phyloP scores from a whole-genome alignment of 2,113 vertebrate species.

The Mugil cephalus region DNA sequence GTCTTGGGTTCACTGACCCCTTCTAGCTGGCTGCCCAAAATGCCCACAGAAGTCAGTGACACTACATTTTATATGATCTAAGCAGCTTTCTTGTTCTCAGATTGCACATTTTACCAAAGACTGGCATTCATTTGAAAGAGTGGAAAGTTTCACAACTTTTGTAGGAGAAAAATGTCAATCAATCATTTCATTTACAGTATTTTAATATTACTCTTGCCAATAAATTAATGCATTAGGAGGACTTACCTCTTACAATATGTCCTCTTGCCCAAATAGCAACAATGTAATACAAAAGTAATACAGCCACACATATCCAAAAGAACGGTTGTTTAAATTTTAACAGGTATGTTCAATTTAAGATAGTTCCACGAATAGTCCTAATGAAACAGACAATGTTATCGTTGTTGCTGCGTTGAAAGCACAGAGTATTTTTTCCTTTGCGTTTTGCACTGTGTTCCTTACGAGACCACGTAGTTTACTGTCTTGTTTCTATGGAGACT shows the following conservation, averaged over 20 bases:
- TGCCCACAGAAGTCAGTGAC: conserved; percentile 60
- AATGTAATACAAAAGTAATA: too few species aligned
- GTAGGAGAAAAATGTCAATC: neutral
- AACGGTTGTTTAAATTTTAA: neutral
- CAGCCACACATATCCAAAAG: too few species aligned
- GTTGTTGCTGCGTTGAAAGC: neutral
- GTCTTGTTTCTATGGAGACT: conserved; percentile 73
- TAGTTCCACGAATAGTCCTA: neutral
- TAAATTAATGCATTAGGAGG: too few species aligned
- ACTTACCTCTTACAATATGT: too few species aligned
- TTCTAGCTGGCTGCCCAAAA: conserved; percentile 9
- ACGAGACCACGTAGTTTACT: neutral
- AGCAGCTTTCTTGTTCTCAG: neutral
- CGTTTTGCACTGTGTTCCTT: conserved; percentile 58
- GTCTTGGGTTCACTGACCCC: conserved; percentile 51
- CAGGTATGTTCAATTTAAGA: neutral
- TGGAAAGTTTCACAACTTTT: neutral
- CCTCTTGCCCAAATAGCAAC: too few species aligned
- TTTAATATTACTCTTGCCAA: neutral
- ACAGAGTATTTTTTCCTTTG: neutral
- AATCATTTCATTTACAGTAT: neutral
- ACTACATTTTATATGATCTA: conserved; percentile 27
- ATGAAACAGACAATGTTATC: neutral
- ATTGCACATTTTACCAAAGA: neutral
- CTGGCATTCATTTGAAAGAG: neutral